Base-by-base conservation (phyloP, 2,888 invertebrate genomes). In the Diploptera punctata region DNA sequence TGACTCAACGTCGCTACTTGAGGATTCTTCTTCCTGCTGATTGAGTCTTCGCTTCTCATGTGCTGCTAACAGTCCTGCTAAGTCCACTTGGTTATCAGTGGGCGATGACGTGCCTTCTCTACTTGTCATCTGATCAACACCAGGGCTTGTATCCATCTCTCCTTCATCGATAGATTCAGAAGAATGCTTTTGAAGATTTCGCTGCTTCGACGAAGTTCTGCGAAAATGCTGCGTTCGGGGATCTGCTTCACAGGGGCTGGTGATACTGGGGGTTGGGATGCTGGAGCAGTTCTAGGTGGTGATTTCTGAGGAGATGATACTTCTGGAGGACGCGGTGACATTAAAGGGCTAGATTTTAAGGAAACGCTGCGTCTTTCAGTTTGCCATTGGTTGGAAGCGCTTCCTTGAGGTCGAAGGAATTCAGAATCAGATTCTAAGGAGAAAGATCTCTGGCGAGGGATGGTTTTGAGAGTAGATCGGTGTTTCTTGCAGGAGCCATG, bases 131-230 rank as follows among this genome's bases (percentile, higher is more conserved):
- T 43, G 26, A 0, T 44, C 29, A 7, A n/a, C 47, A 10, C 44
- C 77, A 74, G 72, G 75, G 9, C 71, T 74, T 26, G 73, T 70
- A 26, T 79, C 78, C 44, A 75, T 75, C n/a, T n/a, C 70, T 81
- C 81, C 69, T 79, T 77, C 76, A 80, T 81, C 38, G 82, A 82
- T 57, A 82, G 78, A 75, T 82, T 82, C 54, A 82, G 77, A 16
- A 83, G 77, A 65, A 83, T 82, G 71, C 81, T 81, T 68, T 82
- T 79, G 75, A 82, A 82, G 57, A 82, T 81, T 75, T 83, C 83
- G 65, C 81, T 82, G 67, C 81, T 82, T 49, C 83, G 76, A 33
- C 82, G 76, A 33, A 83, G 77, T 74, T 82, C 82, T 19, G 81
- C 81, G 76, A 82, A 82, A 26, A 83, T 82, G 71, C 81, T 80